Percentiles rank a stretch among this genome's conserved stretches.
Conservation (phyloP, 92 coral and sea anemone genomes). For the Heliopora coerulea region DNA sequence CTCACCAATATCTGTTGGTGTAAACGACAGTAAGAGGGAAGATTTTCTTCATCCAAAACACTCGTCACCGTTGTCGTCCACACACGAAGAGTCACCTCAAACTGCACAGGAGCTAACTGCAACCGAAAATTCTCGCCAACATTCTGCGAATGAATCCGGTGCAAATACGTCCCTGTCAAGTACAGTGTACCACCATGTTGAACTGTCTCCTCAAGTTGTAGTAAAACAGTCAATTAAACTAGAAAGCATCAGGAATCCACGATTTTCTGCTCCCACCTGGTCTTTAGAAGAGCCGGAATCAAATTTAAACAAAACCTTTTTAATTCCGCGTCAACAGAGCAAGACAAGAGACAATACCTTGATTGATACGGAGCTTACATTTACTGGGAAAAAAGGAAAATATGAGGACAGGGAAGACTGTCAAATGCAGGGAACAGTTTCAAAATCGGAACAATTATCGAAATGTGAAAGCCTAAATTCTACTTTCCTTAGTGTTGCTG, state of each 20-base stretch:
- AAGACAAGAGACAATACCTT: neutral
- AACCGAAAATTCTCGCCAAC: neutral
- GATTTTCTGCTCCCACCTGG: conserved; percentile 1
- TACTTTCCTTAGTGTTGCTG: neutral
- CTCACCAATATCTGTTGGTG: conserved; percentile 10
- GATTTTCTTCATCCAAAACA: neutral
- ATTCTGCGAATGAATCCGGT: neutral
- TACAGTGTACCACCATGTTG: neutral
- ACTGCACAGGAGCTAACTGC: neutral
- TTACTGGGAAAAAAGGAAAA: neutral
- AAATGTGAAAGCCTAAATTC: conserved; percentile 19
- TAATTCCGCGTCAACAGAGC: neutral
- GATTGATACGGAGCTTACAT: neutral
- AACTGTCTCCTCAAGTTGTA: conserved; percentile 34
- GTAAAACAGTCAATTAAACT: conserved; percentile 37
- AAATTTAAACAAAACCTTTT: conserved; percentile 26
- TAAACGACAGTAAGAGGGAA: neutral
- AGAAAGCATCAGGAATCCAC: conserved; percentile 7
- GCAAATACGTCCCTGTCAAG: neutral
- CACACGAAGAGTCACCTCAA: neutral
- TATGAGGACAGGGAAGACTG: conserved; percentile 2
- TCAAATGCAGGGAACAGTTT: neutral
- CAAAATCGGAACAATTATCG: neutral
- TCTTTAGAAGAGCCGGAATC: conserved; percentile 1
- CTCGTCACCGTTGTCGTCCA: neutral